Evolutionary conservation across 2,113 vertebrate genomes (phyloP).

Genomic region (Peromyscus polionotus): DNA sequence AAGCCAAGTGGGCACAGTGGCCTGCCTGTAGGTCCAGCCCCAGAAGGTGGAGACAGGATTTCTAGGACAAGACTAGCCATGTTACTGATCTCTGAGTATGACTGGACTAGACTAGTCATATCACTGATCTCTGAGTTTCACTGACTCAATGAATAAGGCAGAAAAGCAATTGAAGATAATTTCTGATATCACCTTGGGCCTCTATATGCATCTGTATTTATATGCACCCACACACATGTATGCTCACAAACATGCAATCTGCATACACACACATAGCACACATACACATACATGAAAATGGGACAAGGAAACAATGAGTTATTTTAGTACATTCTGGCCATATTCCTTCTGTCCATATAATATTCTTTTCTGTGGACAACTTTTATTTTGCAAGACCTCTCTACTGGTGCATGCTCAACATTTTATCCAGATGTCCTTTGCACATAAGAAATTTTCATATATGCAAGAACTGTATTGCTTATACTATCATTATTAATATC

Average conservation of each 20-base stretch:
- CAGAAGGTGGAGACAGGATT: not conserved
- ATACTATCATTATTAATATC: not conserved
- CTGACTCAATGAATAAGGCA: not conserved
- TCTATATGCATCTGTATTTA: not conserved
- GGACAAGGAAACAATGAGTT: not conserved
- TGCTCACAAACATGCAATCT: not conserved
- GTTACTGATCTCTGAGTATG: not conserved
- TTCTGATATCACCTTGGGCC: not conserved
- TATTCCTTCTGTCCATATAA: constrained; percentile 9
- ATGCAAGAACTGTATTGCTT: not conserved
- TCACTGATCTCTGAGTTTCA: not conserved
- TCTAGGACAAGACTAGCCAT: not conserved
- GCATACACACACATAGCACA: not conserved
- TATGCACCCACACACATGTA: not conserved
- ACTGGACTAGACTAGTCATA: not conserved
- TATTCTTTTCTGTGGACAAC: not conserved
- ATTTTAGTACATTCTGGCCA: not conserved
- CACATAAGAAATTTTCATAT: not conserved
- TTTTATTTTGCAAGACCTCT: constrained; percentile 10
- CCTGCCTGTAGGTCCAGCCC: not conserved
- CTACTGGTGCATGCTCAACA: not conserved
- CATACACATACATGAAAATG: not conserved
- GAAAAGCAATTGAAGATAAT: not conserved
- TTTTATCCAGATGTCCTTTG: constrained; percentile 53
- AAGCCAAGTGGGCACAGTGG: not conserved